These are phyloP conservation scores for Xenopus borealis DNA, from an alignment of 2,113 vertebrate genomes.

Conservation along the genomic window DNA sequence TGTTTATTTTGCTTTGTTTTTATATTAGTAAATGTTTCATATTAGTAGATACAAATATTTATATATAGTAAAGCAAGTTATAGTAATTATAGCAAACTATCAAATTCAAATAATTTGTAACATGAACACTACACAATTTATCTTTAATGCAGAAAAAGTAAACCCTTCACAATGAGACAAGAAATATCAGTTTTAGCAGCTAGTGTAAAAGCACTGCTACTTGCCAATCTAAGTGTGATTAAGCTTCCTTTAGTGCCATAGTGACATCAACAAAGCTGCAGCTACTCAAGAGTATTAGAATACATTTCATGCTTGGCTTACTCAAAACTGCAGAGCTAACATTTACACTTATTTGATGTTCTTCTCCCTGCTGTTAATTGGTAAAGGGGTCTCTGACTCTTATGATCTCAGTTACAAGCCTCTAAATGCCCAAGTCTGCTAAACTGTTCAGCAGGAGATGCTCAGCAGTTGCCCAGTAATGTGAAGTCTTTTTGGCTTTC, in stretches of 20 bases:
- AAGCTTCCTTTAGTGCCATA: constrained; percentile 71
- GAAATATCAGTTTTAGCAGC: constrained; percentile 77
- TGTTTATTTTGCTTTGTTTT: no score
- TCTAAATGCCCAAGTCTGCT: constrained; percentile 85
- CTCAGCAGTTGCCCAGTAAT: constrained; percentile 76
- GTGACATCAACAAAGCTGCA: constrained; percentile 78
- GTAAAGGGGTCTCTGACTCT: constrained; percentile 84
- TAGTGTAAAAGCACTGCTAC: constrained; percentile 71
- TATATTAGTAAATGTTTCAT: no score
- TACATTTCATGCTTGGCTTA: constrained; percentile 81
- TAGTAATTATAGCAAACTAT: no score
- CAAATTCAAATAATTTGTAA: no score
- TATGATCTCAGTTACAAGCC: constrained; percentile 84
- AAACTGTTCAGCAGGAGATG: constrained; percentile 82
- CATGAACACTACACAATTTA: constrained; percentile 47
- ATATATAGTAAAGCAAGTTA: no score
- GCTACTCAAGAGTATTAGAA: constrained; percentile 81
- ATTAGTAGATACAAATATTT: no score
- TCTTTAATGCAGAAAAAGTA: no score
- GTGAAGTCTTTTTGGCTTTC: constrained; percentile 75
- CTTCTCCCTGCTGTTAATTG: constrained; percentile 84
- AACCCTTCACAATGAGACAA: constrained; percentile 69
- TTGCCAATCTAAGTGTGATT: constrained; percentile 72
- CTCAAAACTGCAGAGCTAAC: constrained; percentile 84
- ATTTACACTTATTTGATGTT: constrained; percentile 88